Evolutionary conservation across 2,797 vertebrate genomes (phyloP).

Genomic region (Malurus leucopterus): DNA sequence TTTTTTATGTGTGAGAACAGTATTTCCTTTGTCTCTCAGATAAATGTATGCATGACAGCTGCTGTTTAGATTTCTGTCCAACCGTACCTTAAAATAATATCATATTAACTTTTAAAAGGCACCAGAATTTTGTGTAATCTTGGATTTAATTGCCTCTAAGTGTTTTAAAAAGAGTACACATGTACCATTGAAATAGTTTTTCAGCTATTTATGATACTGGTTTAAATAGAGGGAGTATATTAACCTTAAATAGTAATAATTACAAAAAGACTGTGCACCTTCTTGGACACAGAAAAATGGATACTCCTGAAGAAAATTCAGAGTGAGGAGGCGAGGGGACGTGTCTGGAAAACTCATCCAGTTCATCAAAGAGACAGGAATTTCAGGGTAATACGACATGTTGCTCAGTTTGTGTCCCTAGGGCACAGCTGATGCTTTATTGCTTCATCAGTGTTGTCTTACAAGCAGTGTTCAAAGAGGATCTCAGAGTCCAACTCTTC

Average conservation of each 20-base stretch:
- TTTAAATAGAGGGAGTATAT: not conserved
- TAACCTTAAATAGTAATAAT: not conserved
- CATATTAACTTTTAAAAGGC: not conserved
- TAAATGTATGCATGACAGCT: not conserved
- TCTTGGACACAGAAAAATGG: not conserved
- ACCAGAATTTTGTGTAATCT: not conserved
- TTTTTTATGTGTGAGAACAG: not conserved
- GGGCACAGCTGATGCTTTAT: not conserved
- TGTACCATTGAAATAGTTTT: not conserved
- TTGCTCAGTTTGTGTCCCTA: rapidly evolving
- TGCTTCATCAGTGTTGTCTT: not conserved
- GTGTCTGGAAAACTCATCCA: not conserved
- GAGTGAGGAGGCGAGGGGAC: not conserved
- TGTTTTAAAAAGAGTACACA: not conserved
- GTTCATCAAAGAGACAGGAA: not conserved
- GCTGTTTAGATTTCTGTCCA: not conserved
- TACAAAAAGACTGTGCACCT: not conserved
- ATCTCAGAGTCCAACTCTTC: not conserved
- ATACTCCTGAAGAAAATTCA: not conserved
- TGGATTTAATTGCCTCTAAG: not conserved
- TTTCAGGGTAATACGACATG: not conserved
- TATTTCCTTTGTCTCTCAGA: not conserved
- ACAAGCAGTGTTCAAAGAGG: not conserved
- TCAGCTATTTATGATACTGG: not conserved
- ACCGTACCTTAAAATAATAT: not conserved